Percentiles rank a stretch among this genome's conserved stretches.
Evolutionary conservation across 2,888 invertebrate genomes (phyloP).

Genomic region (Clitarchus hookeri): DNA sequence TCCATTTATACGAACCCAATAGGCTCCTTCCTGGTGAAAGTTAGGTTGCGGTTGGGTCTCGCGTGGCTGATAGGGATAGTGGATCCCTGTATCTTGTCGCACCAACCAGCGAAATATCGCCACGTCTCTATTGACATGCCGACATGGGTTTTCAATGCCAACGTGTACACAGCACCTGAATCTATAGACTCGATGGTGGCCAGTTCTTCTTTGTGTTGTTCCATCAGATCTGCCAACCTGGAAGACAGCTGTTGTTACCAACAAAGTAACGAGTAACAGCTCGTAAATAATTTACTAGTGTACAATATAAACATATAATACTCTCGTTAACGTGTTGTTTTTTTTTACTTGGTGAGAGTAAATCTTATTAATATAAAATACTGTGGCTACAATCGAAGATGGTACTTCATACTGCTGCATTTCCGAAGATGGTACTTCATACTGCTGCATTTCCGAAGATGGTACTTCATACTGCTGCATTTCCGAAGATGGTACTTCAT

Average conservation of each 20-base stretch:
- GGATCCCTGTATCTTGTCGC: conserved; percentile 91
- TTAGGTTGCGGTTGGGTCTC: conserved; percentile 86
- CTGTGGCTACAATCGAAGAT: no score
- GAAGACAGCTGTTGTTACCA: conserved; percentile 32
- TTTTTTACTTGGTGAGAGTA: no score
- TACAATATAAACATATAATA: no score
- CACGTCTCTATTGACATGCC: conserved; percentile 98
- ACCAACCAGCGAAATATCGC: conserved; percentile 96
- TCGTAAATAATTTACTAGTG: no score
- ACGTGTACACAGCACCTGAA: conserved; percentile 95
- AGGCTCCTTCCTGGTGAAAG: conserved; percentile 87
- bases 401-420: no score
- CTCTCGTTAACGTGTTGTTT: no score
- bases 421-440: no score
- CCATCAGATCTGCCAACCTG: conserved; percentile 93
- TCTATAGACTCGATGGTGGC: conserved; percentile 93
- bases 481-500: no score
- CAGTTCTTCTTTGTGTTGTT: conserved; percentile 89
- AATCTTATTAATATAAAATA: no score
- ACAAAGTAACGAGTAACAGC: background rate
- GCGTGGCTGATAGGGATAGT: conserved; percentile 94
- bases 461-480: no score
- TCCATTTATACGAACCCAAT: conserved; percentile 66
- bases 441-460: no score
- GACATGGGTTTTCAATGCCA: conserved; percentile 94